Evolutionary conservation across 2,797 vertebrate genomes (phyloP).

Genomic region (Pelobates cultripes): DNA sequence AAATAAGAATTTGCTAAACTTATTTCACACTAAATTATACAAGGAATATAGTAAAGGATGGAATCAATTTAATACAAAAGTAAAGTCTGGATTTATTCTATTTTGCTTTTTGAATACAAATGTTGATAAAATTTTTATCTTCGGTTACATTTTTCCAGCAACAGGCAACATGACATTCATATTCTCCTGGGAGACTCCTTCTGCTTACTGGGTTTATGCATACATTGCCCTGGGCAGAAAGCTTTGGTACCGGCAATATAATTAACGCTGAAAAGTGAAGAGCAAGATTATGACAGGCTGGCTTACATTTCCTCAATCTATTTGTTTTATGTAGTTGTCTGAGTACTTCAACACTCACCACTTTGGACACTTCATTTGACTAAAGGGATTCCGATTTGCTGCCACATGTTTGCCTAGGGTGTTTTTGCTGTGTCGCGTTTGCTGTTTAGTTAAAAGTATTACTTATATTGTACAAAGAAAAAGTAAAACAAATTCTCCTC

Average conservation of each 20-base stretch:
- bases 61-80: neutral
- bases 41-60: neutral
- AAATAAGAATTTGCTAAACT: neutral
- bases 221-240: slow-evolving; percentile 40
- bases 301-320: slow-evolving; percentile 48
- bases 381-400: slow-evolving; percentile 27
- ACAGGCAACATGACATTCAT: slow-evolving; percentile 14
- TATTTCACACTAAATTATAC: neutral
- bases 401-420: slow-evolving; percentile 41
- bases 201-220: slow-evolving; percentile 36
- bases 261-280: slow-evolving; percentile 43
- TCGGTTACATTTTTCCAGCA: slow-evolving; percentile 7
- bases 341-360: slow-evolving; percentile 18
- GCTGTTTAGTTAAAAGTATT: slow-evolving; percentile 12
- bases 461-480: slow-evolving; percentile 1
- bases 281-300: slow-evolving; percentile 40
- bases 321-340: slow-evolving; percentile 49
- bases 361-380: slow-evolving; percentile 42
- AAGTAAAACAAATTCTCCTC: slow-evolving; percentile 1
- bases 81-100: neutral
- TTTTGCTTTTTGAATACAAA: neutral
- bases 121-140: slow-evolving; percentile 13
- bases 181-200: slow-evolving; percentile 24
- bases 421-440: slow-evolving; percentile 20
- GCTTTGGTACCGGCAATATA: slow-evolving; percentile 32